phyloP scores from a whole-genome alignment of 2,113 vertebrate species.

The Perognathus longimembris region DNA sequence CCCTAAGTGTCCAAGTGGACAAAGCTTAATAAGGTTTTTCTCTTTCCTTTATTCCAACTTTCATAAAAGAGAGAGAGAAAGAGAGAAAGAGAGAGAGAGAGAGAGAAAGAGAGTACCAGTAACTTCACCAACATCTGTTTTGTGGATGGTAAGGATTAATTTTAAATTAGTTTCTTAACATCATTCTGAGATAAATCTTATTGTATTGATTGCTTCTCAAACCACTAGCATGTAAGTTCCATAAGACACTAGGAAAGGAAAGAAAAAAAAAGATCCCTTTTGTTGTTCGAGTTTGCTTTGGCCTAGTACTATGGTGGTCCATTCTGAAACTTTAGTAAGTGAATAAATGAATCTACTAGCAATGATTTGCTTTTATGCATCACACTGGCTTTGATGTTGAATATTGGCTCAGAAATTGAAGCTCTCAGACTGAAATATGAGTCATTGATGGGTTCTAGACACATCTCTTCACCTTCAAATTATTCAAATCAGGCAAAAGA shows the following conservation, averaged over 20 bases:
- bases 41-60: neutral
- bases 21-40: neutral
- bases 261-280: neutral
- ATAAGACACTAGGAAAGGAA: neutral
- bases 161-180: neutral
- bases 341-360: neutral
- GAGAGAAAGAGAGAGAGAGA: neutral
- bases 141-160: neutral
- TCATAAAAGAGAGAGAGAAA: neutral
- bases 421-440: neutral
- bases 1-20: neutral
- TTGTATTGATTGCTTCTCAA: neutral
- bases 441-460: neutral
- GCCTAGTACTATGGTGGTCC: neutral
- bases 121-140: neutral
- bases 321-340: neutral
- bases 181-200: neutral
- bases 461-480: neutral
- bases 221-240: neutral
- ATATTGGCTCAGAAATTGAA: neutral
- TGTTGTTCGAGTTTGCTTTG: neutral
- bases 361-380: neutral
- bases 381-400: neutral
- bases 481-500: conserved; percentile 3
- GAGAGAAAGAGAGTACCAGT: neutral